Percentiles rank a stretch among this genome's conserved stretches.
Conservation (phyloP, 2,113 vertebrate genomes). For the Tragelaphus scriptus region DNA sequence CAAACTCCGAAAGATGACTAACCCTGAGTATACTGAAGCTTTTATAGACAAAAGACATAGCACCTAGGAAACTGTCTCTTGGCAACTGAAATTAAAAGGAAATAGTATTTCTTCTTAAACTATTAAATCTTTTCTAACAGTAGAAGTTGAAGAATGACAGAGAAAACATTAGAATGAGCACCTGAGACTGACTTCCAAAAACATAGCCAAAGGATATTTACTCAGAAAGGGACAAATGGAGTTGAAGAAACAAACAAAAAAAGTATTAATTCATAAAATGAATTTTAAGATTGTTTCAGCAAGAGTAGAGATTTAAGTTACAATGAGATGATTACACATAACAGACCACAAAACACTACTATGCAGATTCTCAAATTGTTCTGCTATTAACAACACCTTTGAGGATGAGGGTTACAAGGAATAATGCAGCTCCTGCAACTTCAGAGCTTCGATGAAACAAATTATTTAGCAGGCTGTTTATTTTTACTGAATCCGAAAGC, state of each 20-base stretch:
- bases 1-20: not conserved
- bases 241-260: not conserved
- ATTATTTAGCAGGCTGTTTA: not conserved
- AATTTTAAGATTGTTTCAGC: not conserved
- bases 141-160: conserved; percentile 4
- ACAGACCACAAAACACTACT: not conserved
- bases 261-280: not conserved
- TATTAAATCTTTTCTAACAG: not conserved
- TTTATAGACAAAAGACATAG: not conserved
- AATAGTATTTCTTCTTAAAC: not conserved
- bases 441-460: not conserved
- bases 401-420: not conserved
- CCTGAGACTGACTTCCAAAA: not conserved
- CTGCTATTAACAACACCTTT: not conserved
- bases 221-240: not conserved
- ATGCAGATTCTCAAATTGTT: not conserved
- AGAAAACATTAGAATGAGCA: not conserved
- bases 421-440: not conserved
- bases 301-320: not conserved
- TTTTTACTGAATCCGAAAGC: not conserved
- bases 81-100: conserved; percentile 18
- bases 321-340: not conserved
- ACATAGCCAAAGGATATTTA: not conserved
- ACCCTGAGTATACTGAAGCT: not conserved
- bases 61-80: conserved; percentile 21